Evolutionary conservation across 1,140 invertebrate genomes (phyloP).

Genomic region (Anagrus nilaparvatae): DNA sequence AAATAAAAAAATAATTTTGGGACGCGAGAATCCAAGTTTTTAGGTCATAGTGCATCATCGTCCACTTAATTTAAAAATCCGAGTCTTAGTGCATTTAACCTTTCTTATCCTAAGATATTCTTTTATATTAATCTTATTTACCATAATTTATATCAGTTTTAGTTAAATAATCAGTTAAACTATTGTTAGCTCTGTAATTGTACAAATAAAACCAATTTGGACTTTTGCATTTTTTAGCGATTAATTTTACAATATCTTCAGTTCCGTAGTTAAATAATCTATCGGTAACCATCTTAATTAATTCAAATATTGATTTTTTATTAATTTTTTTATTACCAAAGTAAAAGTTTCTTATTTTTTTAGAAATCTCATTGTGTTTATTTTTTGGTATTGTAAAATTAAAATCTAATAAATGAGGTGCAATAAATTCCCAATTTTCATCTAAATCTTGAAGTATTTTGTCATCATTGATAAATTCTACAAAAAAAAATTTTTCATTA

Average conservation of each 20-base stretch:
- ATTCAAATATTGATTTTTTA: background rate
- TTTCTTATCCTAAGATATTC: too few relatives aligned
- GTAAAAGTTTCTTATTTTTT: constrained; percentile 3
- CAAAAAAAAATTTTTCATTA: too few relatives aligned
- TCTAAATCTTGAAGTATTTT: background rate
- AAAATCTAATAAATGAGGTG: constrained; percentile 2
- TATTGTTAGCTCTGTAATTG: background rate
- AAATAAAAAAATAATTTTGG: background rate
- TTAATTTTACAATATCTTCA: background rate
- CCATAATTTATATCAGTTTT: background rate
- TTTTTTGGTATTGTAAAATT: constrained; percentile 5
- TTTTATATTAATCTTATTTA: too few relatives aligned
- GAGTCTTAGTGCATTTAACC: too few relatives aligned
- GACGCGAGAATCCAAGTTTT: background rate
- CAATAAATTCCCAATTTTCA: constrained; percentile 6
- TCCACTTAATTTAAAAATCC: too few relatives aligned
- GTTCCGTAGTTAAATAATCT: background rate
- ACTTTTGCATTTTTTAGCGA: background rate
- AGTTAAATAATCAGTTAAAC: background rate
- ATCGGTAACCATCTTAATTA: background rate
- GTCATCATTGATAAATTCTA: background rate
- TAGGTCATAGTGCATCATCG: too few relatives aligned
- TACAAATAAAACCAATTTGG: background rate
- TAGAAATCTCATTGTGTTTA: background rate
- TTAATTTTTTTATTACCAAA: constrained; percentile 18